Evolutionary conservation across 2,797 vertebrate species (phyloP).

Genomic region (Xenops minutus): DNA sequence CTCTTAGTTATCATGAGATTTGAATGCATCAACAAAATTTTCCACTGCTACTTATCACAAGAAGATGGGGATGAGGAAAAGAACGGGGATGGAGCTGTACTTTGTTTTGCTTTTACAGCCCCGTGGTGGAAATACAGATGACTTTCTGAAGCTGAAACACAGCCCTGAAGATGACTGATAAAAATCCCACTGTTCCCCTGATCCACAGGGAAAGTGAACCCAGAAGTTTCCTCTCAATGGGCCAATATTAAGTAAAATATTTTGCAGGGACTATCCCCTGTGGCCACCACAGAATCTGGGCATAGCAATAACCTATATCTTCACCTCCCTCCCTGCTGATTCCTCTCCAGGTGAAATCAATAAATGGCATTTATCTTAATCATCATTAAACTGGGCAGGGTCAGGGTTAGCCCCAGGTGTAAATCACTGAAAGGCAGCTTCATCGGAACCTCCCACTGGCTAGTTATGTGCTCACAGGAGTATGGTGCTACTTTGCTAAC

Average conservation of each 20-base stretch:
- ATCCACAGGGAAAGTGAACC: not conserved
- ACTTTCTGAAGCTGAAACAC: not conserved
- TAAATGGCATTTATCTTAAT: not conserved
- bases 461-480: rapidly evolving
- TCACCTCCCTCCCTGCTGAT: not conserved
- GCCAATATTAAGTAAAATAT: not conserved
- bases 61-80: not conserved
- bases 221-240: not conserved
- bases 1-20: too few relatives aligned
- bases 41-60: too few relatives aligned
- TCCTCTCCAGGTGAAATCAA: not conserved
- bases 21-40: too few relatives aligned
- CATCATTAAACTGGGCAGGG: not conserved
- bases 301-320: not conserved
- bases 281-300: not conserved
- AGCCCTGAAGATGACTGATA: not conserved
- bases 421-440: too few relatives aligned
- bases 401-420: not conserved
- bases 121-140: not conserved
- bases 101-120: not conserved
- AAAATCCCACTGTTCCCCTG: not conserved
- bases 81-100: not conserved
- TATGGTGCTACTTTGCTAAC: not conserved
- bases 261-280: not conserved
- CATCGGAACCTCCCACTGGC: not conserved